Base-by-base conservation (phyloP, 2,113 vertebrate species). In the Dasypus novemcinctus region DNA sequence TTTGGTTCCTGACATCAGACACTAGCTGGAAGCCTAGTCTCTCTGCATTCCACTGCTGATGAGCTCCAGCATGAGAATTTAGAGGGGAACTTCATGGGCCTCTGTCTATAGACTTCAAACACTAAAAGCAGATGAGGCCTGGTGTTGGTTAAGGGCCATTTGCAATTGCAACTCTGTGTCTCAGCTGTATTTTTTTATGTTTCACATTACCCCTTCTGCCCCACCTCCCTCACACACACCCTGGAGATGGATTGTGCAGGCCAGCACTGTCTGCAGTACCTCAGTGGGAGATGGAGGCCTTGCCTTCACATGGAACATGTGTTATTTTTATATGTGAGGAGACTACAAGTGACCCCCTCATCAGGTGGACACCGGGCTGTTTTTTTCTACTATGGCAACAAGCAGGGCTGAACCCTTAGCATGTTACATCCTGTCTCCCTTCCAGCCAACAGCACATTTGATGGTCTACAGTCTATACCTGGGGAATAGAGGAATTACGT, bases 81-180 rank as follows among this genome's bases (percentile, higher is more conserved):
- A 75, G 83, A 59, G 61, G 79, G 78, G 86, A 80, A 84, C 74
- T 71, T 96, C 96, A 61, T 79, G 49, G 87, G 61, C 78, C 91
- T 95, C 86, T 43, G 96, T 96, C 96, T 97, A 54, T 75, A 93
- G 94, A 98, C 97, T 97, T 97, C 97, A 97, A 97, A 98, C 97
- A 81, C 91, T 9, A 49, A 33, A 41, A 92, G 89, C 94, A 90
- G 97, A 97, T 96, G 96, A 91, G 66, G 96, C 97, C 97, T 98
- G 97, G 96, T 94, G 91, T 69, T 98, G 83, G 95, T 97, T 98
- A 97, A 94, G 96, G 96, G 93, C 96, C 86, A 59, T 96, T 96
- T 96, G 95, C 86, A 92, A 72, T 95, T 94, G 95, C 36, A 69
- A 68, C 79, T 88, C 94, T 87, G 84, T 43, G 79, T 96, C 82